Evolutionary conservation across 1,140 invertebrate genomes (phyloP).

Genomic region (Psilanteris sp.): DNA sequence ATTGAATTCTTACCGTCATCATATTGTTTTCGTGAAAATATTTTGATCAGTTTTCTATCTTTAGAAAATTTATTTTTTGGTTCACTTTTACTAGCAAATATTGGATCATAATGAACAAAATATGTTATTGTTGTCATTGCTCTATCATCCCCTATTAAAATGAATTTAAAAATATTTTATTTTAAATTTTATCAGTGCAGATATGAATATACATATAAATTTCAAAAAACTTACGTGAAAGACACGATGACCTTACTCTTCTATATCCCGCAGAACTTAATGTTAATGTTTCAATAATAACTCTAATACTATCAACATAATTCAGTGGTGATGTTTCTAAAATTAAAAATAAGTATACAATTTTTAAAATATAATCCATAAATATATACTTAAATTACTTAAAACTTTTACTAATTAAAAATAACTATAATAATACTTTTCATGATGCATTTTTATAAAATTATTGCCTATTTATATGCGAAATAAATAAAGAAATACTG

Average conservation of each 20-base stretch:
- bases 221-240: conserved; percentile 64
- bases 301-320: conserved; percentile 67
- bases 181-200: no score
- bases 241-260: conserved; percentile 70
- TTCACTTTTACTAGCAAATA: conserved; percentile 52
- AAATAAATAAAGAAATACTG: no score
- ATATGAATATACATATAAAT: no score
- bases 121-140: conserved; percentile 66
- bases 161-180: background rate
- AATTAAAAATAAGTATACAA: conserved; percentile 35
- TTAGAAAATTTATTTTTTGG: conserved; percentile 62
- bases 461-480: no score
- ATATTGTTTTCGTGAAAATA: conserved; percentile 69
- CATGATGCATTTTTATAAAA: no score
- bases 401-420: no score
- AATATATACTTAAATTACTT: no score
- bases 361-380: no score
- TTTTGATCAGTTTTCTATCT: conserved; percentile 66
- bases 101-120: conserved; percentile 71
- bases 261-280: conserved; percentile 73
- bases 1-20: conserved; percentile 68
- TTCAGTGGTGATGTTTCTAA: conserved; percentile 60
- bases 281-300: conserved; percentile 69
- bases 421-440: no score
- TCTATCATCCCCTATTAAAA: conserved; percentile 58